Evolutionary conservation across 2,888 invertebrate species (phyloP), one percentile per base, ranked within the genome.

Genomic region (Carabus problematicus): DNA sequence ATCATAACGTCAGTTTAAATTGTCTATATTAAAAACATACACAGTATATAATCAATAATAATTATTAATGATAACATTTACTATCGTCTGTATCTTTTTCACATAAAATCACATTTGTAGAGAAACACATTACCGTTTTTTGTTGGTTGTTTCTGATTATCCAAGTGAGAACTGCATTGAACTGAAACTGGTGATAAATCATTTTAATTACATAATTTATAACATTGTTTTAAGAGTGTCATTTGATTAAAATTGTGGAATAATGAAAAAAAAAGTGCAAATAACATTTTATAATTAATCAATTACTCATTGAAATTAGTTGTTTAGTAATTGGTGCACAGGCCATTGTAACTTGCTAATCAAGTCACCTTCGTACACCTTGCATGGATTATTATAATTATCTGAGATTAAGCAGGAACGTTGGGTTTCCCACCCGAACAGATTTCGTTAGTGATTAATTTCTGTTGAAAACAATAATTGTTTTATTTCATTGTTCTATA

Each of bases 11-110:
- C 45, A 45, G 7, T 45, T 45, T 12, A 45, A 45, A 6, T 45
- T 45, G 9, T 55, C 7, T 55, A 19, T 18, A 29, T 56, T 56
- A 56, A 18, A 52, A 52, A 52, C 16, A 19, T 56, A 7, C 12
- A 12, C 29, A n/a, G 56, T 7, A 39, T 29, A 9, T 55, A 47
- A 9, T 18, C 14, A 52, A 16, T 11, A 39, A 11, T 56, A 6
- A 45, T 45, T 45, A 40, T 59, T 66, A 66, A 49, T 66, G 66
- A 18, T 66, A 41, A 18, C 66, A 66, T 47, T 47, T 29, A 9
- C 8, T 1, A 16, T 66, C 19, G 9, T 18, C 16, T 16, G 58
- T 18, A n/a, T n/a, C 47, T 2, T 18, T 9, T 18, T 66, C 66
- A 59, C 66, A 66, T 18, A 66, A 19, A 16, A 66, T 14, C 14